Percentiles rank a stretch among this genome's conserved stretches.
phyloP scores from a whole-genome alignment of 2,113 vertebrate genomes.

The Toxostoma redivivum region DNA sequence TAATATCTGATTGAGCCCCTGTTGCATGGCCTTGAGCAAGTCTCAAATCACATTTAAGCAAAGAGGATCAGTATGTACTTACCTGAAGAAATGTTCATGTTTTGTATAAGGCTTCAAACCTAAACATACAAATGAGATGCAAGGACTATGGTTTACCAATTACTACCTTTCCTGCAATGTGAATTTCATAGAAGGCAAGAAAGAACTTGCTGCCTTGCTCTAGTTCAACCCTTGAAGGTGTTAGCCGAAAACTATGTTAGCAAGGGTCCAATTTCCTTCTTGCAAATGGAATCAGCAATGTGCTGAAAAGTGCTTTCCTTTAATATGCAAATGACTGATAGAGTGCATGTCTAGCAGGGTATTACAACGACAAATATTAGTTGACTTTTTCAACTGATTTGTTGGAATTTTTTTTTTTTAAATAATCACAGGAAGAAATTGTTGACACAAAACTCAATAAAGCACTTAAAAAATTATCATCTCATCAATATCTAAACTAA shows the following conservation, averaged over 20 bases:
- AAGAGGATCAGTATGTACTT: not conserved
- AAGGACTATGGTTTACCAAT: not conserved
- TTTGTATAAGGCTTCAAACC: not conserved
- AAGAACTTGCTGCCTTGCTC: not conserved
- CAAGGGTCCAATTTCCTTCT: not conserved
- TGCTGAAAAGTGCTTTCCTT: constrained; percentile 11
- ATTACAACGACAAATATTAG: not conserved
- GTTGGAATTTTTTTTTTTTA: not conserved
- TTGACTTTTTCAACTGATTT: not conserved
- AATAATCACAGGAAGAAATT: not conserved
- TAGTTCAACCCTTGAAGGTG: not conserved
- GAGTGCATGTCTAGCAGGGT: not conserved
- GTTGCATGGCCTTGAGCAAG: not conserved
- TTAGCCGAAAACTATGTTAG: not conserved
- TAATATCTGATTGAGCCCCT: not conserved
- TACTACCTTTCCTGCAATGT: not conserved
- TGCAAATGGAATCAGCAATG: not conserved
- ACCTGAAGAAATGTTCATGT: not conserved
- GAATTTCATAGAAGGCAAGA: not conserved
- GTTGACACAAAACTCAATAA: not conserved
- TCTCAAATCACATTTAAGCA: not conserved
- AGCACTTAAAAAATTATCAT: not conserved
- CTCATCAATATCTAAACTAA: not conserved
- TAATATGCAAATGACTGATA: not conserved
- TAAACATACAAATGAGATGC: not conserved